These are phyloP conservation scores for Heloderma charlesbogerti DNA, from an alignment of 2,113 vertebrate genomes.

Conservation along the genomic window DNA sequence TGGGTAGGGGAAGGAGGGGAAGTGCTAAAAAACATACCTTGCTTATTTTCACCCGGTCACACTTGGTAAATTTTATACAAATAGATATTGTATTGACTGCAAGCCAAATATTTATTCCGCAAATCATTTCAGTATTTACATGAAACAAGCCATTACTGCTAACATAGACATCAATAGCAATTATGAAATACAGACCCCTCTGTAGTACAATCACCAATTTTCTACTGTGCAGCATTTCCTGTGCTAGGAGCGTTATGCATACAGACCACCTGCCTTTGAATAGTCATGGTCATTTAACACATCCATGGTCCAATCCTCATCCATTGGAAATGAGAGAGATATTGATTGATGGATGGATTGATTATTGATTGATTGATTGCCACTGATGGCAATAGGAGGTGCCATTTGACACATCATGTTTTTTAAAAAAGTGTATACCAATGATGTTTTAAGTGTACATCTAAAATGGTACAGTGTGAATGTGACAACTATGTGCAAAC, in stretches of 20 bases:
- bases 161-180: background rate
- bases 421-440: background rate
- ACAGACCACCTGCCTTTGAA: background rate
- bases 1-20: background rate
- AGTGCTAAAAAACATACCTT: background rate
- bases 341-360: too few relatives aligned
- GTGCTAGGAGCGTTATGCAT: background rate
- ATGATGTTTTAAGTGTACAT: too few relatives aligned
- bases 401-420: background rate
- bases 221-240: background rate
- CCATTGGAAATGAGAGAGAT: background rate
- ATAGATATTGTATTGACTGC: background rate
- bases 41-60: background rate
- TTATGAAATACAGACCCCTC: background rate
- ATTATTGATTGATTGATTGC: background rate
- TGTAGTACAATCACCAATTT: background rate
- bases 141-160: slow-evolving; percentile 7
- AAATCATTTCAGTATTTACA: background rate
- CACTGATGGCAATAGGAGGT: too few relatives aligned
- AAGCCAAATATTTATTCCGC: background rate
- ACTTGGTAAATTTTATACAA: background rate
- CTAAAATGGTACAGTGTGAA: background rate
- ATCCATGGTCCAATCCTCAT: background rate
- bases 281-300: background rate
- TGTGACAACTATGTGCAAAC: background rate